These are phyloP conservation scores for Bubalus kerabau DNA, from an alignment of 2,113 vertebrate genomes.

Conservation along the genomic window DNA sequence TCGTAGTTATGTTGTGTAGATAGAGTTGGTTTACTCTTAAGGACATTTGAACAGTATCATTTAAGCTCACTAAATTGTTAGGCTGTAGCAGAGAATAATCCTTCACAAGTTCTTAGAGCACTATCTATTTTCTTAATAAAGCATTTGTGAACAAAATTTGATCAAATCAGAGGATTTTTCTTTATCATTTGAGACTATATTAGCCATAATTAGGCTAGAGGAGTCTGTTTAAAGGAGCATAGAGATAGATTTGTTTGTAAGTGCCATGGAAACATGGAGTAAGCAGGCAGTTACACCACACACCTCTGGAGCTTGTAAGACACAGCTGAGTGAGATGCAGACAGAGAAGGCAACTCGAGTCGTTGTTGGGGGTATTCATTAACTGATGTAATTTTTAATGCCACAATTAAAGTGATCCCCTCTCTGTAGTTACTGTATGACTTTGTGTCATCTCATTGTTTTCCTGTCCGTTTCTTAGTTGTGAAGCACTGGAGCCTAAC, in stretches of 20 bases:
- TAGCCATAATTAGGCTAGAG: neutral
- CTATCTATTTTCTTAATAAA: neutral
- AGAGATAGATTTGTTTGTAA: neutral
- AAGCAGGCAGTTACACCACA: neutral
- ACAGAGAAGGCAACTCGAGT: neutral
- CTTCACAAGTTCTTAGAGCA: neutral
- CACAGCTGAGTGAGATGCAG: neutral
- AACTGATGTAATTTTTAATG: neutral
- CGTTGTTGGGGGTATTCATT: neutral
- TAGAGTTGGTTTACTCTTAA: neutral
- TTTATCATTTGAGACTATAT: neutral
- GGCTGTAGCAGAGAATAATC: neutral
- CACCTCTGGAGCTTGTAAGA: neutral
- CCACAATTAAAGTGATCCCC: neutral
- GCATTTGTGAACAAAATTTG: neutral
- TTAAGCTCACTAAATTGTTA: conserved; percentile 5
- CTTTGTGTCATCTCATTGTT: neutral
- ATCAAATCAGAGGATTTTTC: neutral
- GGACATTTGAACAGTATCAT: neutral
- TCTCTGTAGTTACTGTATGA: neutral
- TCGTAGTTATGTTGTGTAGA: neutral
- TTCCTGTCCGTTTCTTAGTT: conserved; percentile 70
- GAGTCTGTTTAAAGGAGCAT: neutral
- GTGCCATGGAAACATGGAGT: neutral
- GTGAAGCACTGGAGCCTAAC: conserved; percentile 89